Evolutionary conservation across 2,888 invertebrate genomes (phyloP).

Genomic region (Cantharis rustica): DNA sequence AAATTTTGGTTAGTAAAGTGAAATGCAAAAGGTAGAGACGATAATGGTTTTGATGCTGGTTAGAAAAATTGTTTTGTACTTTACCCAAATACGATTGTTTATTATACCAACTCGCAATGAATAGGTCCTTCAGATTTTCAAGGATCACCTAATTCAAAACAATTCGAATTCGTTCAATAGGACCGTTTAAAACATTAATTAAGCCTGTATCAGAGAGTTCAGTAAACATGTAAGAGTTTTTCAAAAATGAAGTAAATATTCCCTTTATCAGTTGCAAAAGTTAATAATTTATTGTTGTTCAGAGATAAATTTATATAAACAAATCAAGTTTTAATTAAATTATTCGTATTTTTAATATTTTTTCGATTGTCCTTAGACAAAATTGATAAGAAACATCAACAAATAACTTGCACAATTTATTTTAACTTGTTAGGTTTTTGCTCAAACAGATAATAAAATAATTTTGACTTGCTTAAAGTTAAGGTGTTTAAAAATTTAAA

Average conservation of each 20-base stretch:
- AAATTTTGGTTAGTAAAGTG: too few relatives aligned
- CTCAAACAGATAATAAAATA: neutral
- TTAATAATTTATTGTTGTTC: neutral
- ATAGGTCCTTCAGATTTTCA: too few relatives aligned
- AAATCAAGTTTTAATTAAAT: neutral
- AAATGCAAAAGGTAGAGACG: too few relatives aligned
- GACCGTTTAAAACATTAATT: too few relatives aligned
- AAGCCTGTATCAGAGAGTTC: neutral
- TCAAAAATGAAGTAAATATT: neutral
- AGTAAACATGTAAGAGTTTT: neutral
- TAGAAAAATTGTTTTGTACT: too few relatives aligned
- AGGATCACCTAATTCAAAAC: too few relatives aligned
- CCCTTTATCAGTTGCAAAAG: neutral
- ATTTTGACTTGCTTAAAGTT: neutral
- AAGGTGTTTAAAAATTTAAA: neutral
- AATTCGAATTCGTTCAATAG: too few relatives aligned
- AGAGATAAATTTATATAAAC: neutral
- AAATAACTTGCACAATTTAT: neutral
- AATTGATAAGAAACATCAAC: neutral
- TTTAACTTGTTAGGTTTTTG: neutral
- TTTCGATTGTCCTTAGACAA: neutral
- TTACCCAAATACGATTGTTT: too few relatives aligned
- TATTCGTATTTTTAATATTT: neutral
- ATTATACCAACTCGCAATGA: too few relatives aligned
- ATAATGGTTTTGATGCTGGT: too few relatives aligned